These are phyloP conservation scores for Philereme vetulata DNA, from an alignment of 2,888 invertebrate species.

Conservation along the genomic window DNA sequence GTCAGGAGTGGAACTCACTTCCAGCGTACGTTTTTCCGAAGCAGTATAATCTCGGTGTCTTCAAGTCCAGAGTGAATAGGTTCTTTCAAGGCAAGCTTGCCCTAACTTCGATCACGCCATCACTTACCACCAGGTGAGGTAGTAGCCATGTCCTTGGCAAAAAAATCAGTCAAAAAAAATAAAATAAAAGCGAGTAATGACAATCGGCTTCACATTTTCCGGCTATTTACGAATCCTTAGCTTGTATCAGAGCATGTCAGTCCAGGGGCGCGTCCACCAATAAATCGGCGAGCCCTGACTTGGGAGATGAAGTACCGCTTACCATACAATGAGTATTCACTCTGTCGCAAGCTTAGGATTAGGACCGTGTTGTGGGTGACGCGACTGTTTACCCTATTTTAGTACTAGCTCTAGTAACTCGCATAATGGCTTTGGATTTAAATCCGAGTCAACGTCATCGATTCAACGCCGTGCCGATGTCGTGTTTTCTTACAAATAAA, in stretches of 20 bases:
- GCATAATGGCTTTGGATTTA: neutral
- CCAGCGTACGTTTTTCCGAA: too few relatives aligned
- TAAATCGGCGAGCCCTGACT: conserved; percentile 70
- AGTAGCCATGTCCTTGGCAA: too few relatives aligned
- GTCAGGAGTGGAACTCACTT: too few relatives aligned
- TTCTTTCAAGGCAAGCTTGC: too few relatives aligned
- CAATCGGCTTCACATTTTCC: neutral
- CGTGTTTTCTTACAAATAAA: too few relatives aligned
- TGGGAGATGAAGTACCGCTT: conserved; percentile 81
- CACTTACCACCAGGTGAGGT: too few relatives aligned
- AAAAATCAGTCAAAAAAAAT: too few relatives aligned
- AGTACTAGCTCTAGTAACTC: conserved; percentile 50
- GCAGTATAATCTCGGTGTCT: too few relatives aligned
- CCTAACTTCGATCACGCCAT: too few relatives aligned
- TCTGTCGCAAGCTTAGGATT: conserved; percentile 70
- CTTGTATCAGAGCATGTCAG: conserved; percentile 52
- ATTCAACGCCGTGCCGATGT: too few relatives aligned
- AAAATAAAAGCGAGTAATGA: too few relatives aligned
- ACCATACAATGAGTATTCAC: conserved; percentile 79
- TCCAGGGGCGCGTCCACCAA: conserved; percentile 74
- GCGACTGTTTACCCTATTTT: conserved; percentile 42
- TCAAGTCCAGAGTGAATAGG: too few relatives aligned
- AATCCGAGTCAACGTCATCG: neutral
- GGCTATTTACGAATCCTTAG: conserved; percentile 16
- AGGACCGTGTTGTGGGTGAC: conserved; percentile 55